Base-by-base conservation (phyloP, 2,113 vertebrate species). In the Sprattus sprattus region DNA sequence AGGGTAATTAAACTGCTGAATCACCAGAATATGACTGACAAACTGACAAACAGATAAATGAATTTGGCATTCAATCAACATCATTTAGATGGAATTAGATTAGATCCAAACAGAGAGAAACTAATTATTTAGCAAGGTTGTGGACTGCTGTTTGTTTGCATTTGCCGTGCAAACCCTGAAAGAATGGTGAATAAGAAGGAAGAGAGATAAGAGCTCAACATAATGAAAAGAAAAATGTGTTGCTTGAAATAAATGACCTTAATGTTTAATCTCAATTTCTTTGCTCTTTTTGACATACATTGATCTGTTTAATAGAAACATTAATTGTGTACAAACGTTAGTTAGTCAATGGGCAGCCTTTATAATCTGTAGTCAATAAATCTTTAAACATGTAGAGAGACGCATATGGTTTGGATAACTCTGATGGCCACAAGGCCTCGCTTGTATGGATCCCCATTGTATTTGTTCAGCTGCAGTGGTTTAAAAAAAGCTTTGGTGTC, bases 31-130 rank as follows among this genome's bases (percentile, higher is more conserved):
- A 13, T 78, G 71, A 78, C 71, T 78, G 71, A 78, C 64, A 67
- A 67, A 67, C 64, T 67, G 64, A 67, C 71, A 78, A 78, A 78
- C 71, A 78, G 32, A 78, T 78, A 32, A 39, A 78, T 78, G 71
- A 78, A 78, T 32, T 78, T 78, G 71, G 32, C 71, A 78, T 78
- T 78, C 71, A 78, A 78, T 78, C 71, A 78, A 78, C 71, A 78
- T 39, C 39, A 78, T 78, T 78, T 78, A 78, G 71, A 78, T 78
- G 71, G 64, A 67, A 67, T 67, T 67, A 67, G n/a, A 67, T 67
- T 67, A 67, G 64, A 28, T 6, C 64, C 71, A 78, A 13, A 78
- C 71, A 78, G 71, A 78, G 71, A 78, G 71, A 78, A 78, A 39
- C 71, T 78, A 78, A 78, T 78, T 39, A 78, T 39, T 28, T 78